Percentiles rank a stretch among this genome's conserved stretches.
phyloP scores from a whole-genome alignment of 2,113 vertebrate genomes.

The Phocoena sinus region DNA sequence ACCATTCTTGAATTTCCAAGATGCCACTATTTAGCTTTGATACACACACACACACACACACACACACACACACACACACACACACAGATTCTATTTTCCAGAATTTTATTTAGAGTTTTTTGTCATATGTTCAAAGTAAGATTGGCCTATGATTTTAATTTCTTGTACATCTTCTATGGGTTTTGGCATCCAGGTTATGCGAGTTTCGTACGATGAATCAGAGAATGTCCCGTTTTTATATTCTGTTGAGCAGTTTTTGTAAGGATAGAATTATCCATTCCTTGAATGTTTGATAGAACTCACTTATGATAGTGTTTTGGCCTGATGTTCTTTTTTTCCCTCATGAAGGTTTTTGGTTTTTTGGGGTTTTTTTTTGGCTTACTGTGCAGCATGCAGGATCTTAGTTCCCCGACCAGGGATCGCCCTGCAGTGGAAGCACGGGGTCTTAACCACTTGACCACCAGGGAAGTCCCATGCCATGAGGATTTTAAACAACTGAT shows the following conservation, averaged over 20 bases:
- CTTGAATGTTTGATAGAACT: background rate
- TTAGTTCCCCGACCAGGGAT: no score
- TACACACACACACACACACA: background rate
- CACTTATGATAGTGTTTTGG: background rate
- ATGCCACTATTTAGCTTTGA: background rate
- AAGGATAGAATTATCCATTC: background rate
- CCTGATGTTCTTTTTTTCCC: background rate
- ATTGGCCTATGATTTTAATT: background rate
- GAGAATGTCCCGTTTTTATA: background rate
- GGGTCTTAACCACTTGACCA: no score
- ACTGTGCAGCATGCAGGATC: no score
- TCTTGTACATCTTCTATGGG: background rate
- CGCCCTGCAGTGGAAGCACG: no score
- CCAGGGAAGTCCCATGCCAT: background rate
- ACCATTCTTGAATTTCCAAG: conserved; percentile 11
- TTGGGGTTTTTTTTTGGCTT: no score
- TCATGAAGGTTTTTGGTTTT: no score
- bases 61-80: background rate
- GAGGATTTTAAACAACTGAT: background rate
- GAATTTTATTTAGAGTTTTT: background rate
- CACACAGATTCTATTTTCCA: no score
- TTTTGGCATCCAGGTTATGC: background rate
- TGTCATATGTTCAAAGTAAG: background rate
- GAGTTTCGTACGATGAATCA: background rate
- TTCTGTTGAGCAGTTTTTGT: background rate